A percentile compares a stretch with the other conserved stretches of the same genome.
phyloP scores from a whole-genome alignment of 2,113 vertebrate genomes.

The Pampusana beccarii region DNA sequence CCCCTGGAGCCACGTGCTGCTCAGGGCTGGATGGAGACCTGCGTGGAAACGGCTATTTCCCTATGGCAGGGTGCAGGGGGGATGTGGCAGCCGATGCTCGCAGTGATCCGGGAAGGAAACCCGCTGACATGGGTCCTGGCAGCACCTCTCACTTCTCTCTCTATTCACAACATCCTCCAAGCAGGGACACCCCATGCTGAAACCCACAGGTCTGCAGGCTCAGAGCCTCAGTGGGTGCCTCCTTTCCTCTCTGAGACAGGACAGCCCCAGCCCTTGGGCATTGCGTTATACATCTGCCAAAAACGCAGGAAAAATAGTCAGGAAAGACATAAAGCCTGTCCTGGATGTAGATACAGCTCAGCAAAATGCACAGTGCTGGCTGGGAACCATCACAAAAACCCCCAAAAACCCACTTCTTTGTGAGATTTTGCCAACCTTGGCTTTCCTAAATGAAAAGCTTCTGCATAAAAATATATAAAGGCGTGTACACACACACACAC shows the following conservation, averaged over 20 bases:
- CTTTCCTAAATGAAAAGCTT: conserved; percentile 24
- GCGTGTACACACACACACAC: fast-evolving
- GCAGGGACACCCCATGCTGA: background rate
- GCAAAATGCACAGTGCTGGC: background rate
- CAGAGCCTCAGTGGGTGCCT: background rate
- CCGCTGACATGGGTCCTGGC: fast-evolving
- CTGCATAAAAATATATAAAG: background rate
- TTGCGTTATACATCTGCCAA: background rate
- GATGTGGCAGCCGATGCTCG: fast-evolving
- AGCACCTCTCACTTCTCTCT: background rate
- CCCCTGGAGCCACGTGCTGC: fast-evolving
- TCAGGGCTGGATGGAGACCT: background rate
- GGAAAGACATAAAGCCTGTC: background rate
- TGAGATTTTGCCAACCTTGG: background rate
- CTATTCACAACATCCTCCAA: background rate
- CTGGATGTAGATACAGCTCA: background rate
- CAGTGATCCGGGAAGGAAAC: fast-evolving
- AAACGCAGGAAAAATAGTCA: background rate
- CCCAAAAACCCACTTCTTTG: background rate
- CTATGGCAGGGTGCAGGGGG: background rate
- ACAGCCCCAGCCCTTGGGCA: background rate
- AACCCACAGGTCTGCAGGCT: background rate
- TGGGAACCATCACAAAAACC: background rate
- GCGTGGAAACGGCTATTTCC: background rate
- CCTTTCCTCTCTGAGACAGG: background rate